Evolutionary conservation across 2,113 vertebrate species (phyloP), one percentile per base, ranked within the genome.

Genomic region (Chionomys nivalis): DNA sequence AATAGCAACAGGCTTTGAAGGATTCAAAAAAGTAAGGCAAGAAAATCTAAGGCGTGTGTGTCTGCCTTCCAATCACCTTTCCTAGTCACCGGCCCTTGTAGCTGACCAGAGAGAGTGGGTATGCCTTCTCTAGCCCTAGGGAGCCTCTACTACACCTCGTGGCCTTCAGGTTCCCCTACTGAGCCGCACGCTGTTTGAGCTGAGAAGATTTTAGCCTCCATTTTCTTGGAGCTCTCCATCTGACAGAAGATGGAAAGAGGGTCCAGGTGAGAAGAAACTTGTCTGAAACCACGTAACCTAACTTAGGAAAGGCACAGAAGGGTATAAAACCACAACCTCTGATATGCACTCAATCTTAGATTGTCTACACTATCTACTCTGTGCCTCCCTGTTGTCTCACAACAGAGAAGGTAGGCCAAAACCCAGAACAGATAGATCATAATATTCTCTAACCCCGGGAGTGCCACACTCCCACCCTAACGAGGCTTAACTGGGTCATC

Each of bases 81-180:
- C 44, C 44, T 77, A 42, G 39, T 81, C 63, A 77, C 39, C 23
- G 19, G 16, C 23, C 2, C 24, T 39, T 92, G 19, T 92, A 63
- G 17, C 1, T 17, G 52, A 36, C 42, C 14, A 31, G 65, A 26
- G 66, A 17, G 66, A 23, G 52, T 52, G 28, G 21, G 3, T 8
- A 1, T 12, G 7, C 7, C 47, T 95, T 21, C 63, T 89, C 55
- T 52, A 44, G 82, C 21, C n/a, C 39, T 14, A 26, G 33, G 31
- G 16, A 76, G 55, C n/a, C 39, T 14, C 52, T 0, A 3, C 36
- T 63, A 0, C 4, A 23, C 17, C 14, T 39, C n/a, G 24, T 7
- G 11, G 36, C 2, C 28, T 47, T 12, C 24, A 31, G 31, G 47
- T 73, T 83, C 63, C 79, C 36, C 68, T 61, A 44, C 0, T 26